Base-by-base conservation (phyloP, 2,797 vertebrate genomes). In the Acanthopagrus latus region DNA sequence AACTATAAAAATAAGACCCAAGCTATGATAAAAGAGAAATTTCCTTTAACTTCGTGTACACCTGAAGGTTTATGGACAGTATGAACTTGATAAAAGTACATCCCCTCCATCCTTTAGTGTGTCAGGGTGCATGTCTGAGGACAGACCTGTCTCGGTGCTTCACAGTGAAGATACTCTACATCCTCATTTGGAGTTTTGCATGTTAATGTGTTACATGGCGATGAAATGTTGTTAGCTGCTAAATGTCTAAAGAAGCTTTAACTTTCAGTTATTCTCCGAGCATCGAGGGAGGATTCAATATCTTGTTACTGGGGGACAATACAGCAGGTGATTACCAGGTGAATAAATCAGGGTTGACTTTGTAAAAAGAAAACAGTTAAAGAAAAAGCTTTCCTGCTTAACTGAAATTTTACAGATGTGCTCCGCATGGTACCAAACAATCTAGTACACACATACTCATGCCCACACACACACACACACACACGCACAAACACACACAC, bases 121-220 rank as follows among this genome's bases (percentile, higher is more conserved):
- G 60, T 20, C 23, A 54, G 50, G 43, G 16, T 12, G 25, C 44
- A 7, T 33, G n/a, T 64, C 11, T 29, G 46, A 48, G 11, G 12
- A 29, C 33, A 54, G 5, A 38, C 3, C 43, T 18, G 43, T 4
- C 29, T 50, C 13, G 0, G 18, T 3, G 44, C 20, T 4, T 57
- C 25, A 41, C 2, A 23, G 1, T 3, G 5, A 10, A 3, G 12
- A 50, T 25, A 25, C 23, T 25, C 25, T 29, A 21, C 48, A 17
- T 20, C 2, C 52, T 59, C 0, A 14, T 57, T 1, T 59, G 50
- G 4, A 63, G 12, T 48, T 51, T 64, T 44, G 11, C 11, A 44
- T 62, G 17, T 65, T 57, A 67, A 58, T 38, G 38, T 64, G 60
- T 80, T 67, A 59, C 20, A 72, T 46, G 12, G 11, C 3, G 1